Conservation (phyloP, 1,140 invertebrate species). For the Listronotus bonariensis region DNA sequence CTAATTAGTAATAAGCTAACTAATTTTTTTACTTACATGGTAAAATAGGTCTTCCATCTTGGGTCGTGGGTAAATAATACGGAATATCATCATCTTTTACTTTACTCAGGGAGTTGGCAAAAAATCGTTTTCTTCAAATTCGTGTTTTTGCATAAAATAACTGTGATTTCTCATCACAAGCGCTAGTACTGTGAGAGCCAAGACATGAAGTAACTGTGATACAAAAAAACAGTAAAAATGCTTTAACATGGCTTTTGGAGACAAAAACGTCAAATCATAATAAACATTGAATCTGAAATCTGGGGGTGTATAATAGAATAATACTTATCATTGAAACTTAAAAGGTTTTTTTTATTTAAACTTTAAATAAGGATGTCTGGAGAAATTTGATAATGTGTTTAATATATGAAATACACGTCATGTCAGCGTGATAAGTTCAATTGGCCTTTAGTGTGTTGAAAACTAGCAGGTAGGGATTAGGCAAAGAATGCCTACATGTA, state of each 20-base stretch:
- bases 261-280: conserved; percentile 8
- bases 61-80: conserved; percentile 61
- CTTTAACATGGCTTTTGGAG: neutral
- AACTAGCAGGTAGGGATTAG: no score
- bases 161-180: conserved; percentile 73
- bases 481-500: no score
- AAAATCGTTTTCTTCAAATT: conserved; percentile 25
- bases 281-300: neutral
- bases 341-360: no score
- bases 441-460: no score
- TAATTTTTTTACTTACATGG: conserved; percentile 57
- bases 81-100: conserved; percentile 59
- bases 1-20: neutral
- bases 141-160: conserved; percentile 47
- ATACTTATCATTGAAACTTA: no score
- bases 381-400: no score
- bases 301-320: no score
- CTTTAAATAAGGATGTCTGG: no score
- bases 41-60: conserved; percentile 63
- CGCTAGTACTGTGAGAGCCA: conserved; percentile 71
- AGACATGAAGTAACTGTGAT: conserved; percentile 70
- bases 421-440: no score
- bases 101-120: conserved; percentile 70
- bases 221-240: conserved; percentile 18
- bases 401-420: no score